Evolutionary conservation across 2,797 vertebrate species (phyloP).

Genomic region (Avahi laniger): DNA sequence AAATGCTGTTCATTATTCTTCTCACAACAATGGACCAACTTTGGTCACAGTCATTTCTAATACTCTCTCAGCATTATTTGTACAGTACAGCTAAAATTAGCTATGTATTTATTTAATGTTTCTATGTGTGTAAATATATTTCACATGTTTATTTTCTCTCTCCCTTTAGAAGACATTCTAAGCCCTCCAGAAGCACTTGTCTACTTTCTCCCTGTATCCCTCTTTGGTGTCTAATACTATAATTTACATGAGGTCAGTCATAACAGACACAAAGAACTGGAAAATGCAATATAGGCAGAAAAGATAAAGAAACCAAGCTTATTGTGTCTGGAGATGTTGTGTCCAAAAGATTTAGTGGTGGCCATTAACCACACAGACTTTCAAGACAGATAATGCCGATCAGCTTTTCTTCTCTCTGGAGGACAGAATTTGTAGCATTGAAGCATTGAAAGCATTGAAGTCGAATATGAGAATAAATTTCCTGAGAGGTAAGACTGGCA

Average conservation of each 20-base stretch:
- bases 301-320: conserved; percentile 52
- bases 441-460: neutral
- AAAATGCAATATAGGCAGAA: conserved; percentile 41
- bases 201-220: neutral
- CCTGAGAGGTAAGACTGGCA: conserved; percentile 14
- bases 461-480: conserved; percentile 41
- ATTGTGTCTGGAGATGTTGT: conserved; percentile 50
- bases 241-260: conserved; percentile 42
- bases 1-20: neutral
- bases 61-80: neutral
- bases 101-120: neutral
- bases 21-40: neutral
- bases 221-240: neutral
- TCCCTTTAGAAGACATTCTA: neutral
- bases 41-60: neutral
- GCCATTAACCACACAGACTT: conserved; percentile 55
- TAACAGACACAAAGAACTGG: conserved; percentile 37
- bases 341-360: conserved; percentile 49
- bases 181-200: neutral
- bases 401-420: neutral
- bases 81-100: neutral
- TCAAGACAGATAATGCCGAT: conserved; percentile 48
- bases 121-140: neutral
- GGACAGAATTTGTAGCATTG: neutral
- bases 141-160: conserved; percentile 4